Conservation (phyloP, 2,888 invertebrate species). For the Aplocera efformata region DNA sequence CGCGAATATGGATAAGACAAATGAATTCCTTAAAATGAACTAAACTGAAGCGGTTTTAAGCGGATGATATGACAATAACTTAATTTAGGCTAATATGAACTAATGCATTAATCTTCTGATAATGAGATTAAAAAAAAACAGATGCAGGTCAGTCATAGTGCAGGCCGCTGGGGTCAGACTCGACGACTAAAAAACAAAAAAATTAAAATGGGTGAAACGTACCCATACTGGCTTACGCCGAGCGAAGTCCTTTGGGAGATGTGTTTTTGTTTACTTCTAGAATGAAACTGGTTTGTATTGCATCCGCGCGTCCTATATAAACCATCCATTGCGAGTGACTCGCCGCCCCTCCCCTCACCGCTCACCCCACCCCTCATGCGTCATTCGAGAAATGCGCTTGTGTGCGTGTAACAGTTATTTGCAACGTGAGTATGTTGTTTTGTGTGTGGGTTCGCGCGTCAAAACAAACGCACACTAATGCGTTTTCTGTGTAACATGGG, state of each 20-base stretch:
- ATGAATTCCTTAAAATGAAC: too few relatives aligned
- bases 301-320: constrained; percentile 65
- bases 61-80: neutral
- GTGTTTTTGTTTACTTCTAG: constrained; percentile 61
- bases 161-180: constrained; percentile 3
- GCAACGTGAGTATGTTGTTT: constrained; percentile 26
- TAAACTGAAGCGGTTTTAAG: too few relatives aligned
- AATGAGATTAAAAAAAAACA: neutral
- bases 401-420: constrained; percentile 25
- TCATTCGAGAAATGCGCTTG: constrained; percentile 48
- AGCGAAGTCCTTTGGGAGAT: constrained; percentile 42
- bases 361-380: constrained; percentile 40
- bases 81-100: neutral
- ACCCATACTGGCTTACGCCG: constrained; percentile 65
- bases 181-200: constrained; percentile 17
- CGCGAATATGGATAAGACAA: too few relatives aligned
- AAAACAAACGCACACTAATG: constrained; percentile 36
- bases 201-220: constrained; percentile 45
- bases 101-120: neutral
- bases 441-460: constrained; percentile 34
- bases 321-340: constrained; percentile 43
- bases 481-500: constrained; percentile 6
- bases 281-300: constrained; percentile 61
- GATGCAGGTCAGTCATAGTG: constrained; percentile 3
- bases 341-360: constrained; percentile 32